Evolutionary conservation across 2,797 vertebrate species (phyloP), one percentile per base, ranked within the genome.

Genomic region (Scolopax bukidnonensis): DNA sequence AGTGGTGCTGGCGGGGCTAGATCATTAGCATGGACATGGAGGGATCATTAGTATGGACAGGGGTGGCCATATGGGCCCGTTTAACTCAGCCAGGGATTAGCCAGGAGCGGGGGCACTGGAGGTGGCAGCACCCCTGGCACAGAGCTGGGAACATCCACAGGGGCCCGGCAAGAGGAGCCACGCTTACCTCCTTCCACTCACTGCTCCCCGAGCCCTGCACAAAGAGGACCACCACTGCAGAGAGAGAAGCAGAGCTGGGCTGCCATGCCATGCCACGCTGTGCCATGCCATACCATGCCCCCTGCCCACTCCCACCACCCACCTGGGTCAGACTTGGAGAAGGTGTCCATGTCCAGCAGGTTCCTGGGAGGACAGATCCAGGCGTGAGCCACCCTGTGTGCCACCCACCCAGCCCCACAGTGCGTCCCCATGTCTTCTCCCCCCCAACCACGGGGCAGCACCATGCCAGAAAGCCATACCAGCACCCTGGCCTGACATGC

Each of bases 181-280:
- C 2, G 96, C 99, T 99, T 96, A 99, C 99, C 99, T 99, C 99
- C 92, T 99, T 98, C 99, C 99, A 99, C 95, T 99, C 99, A 89
- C 99, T 99, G 97, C 98, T 99, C 85, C 99, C 99, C 5, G 98
- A 98, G 73, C 98, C 99, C 96, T 99, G 99, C 92, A 99, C 87
- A 86, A 98, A 99, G 85, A 99, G 98, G 92, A 99, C 98, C 48
- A 98, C 99, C 98, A 99, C 99, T 99, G 98, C 57, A 67, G 92
- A 95, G 82, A 97, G 61, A 97, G 87, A 61, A 87, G 82, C 30
- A 48, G 81, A 43, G 74, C 77, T 1, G 5, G 38, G 67, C 84
- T 82, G 64, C 51, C 0, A 0, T 13, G 75, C 57, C 4, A 7
- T 7, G 50, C 78, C 3, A 1, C 19, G 53, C 75, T 6, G 10